These are phyloP conservation scores for Pachycephus smyrnensis DNA, from an alignment of 2,888 invertebrate genomes.

Conservation along the genomic window DNA sequence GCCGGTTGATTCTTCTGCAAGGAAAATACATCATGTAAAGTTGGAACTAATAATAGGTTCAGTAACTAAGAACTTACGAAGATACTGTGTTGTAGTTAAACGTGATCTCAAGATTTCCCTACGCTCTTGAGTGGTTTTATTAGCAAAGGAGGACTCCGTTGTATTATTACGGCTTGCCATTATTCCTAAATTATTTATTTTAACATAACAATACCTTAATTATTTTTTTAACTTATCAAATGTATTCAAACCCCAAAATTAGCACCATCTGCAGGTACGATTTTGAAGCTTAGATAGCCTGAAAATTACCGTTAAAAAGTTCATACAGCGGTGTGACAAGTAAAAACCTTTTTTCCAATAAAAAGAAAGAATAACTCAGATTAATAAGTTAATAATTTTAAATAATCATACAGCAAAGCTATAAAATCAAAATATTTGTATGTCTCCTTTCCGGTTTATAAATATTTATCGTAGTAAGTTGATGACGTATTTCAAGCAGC, in stretches of 20 bases:
- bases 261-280: too few relatives aligned
- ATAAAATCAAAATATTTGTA: background rate
- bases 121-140: slow-evolving; percentile 41
- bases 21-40: slow-evolving; percentile 17
- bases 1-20: slow-evolving; percentile 45
- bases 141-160: background rate
- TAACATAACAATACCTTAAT: background rate
- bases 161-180: background rate
- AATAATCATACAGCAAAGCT: background rate
- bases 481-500: slow-evolving; percentile 3
- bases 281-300: background rate
- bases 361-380: background rate
- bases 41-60: slow-evolving; percentile 4
- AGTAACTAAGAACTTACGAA: slow-evolving; percentile 41
- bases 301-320: background rate
- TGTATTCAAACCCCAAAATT: too few relatives aligned
- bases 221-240: too few relatives aligned
- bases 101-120: slow-evolving; percentile 42
- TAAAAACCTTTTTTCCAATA: background rate
- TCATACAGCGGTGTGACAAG: background rate
- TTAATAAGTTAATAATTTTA: background rate
- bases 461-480: slow-evolving; percentile 1
- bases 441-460: background rate
- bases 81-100: slow-evolving; percentile 32
- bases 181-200: background rate